A percentile compares a stretch with the other conserved stretches of the same genome.
phyloP scores from a whole-genome alignment of 2,797 vertebrate genomes.

The Ambastaia sidthimunki region DNA sequence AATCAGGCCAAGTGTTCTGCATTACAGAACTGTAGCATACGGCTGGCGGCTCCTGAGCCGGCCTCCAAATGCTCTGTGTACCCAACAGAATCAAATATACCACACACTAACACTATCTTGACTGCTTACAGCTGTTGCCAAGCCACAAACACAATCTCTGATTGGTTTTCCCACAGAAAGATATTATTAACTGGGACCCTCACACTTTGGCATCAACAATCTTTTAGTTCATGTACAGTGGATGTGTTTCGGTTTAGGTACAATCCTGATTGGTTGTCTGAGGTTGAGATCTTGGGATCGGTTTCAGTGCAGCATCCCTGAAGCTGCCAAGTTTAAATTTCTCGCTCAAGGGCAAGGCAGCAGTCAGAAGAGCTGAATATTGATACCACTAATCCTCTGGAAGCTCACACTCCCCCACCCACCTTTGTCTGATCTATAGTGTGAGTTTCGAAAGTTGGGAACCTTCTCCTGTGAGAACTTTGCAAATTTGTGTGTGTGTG shows the following conservation, averaged over 20 bases:
- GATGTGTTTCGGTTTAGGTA: neutral
- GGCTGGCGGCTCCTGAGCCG: constrained; percentile 32
- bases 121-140: constrained; percentile 22
- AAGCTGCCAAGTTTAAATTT: constrained; percentile 25
- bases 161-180: constrained; percentile 8
- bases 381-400: constrained; percentile 44
- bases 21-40: constrained; percentile 19
- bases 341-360: constrained; percentile 30
- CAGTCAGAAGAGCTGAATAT: constrained; percentile 33
- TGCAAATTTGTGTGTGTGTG: neutral
- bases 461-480: neutral
- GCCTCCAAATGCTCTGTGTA: constrained; percentile 22
- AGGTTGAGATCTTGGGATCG: constrained; percentile 8
- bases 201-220: constrained; percentile 3
- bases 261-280: constrained; percentile 3
- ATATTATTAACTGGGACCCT: neutral
- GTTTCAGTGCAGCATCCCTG: constrained; percentile 17
- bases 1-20: constrained; percentile 40
- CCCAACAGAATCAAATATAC: constrained; percentile 35
- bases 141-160: constrained; percentile 4
- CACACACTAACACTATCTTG: constrained; percentile 20
- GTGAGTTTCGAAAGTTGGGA: constrained; percentile 36
- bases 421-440: constrained; percentile 8
- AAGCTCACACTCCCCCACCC: constrained; percentile 32
- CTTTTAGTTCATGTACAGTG: neutral